Base-by-base conservation (phyloP, 1,140 invertebrate species). In the Drosophila truncata region DNA sequence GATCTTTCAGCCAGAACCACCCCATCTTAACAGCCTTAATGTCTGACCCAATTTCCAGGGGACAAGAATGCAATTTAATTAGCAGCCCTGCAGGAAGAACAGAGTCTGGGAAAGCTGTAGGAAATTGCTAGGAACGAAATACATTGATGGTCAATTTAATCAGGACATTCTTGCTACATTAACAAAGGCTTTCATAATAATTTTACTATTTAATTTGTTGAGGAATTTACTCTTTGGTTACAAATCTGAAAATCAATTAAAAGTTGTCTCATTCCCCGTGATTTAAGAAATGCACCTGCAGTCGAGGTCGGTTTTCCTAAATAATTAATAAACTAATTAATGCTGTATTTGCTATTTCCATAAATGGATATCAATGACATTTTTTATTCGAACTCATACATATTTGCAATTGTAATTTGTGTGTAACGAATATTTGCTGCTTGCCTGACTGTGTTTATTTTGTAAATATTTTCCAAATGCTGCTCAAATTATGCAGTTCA, bases 401-500 rank as follows among this genome's bases (percentile, higher is more conserved):
- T 61, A 52, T 61, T 64, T 44, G 33, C 23, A 64, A 76, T 65
- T 75, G 54, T 52, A 66, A 73, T 77, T 69, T 69, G 47, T 67
- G n/a, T 49, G 47, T 52, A 27, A 5, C 10, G 35, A 20, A n/a
- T 59, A 59, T 50, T 66, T 49, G 42, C 29, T 27, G 64, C 27
- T 31, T 31, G 47, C 35, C 27, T 52, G 35, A 33, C 29, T 13
- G 13, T 63, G 63, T 60, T 59, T 63, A 50, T 82, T 58, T 66
- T 55, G 23, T 61, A 39, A 77, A 67, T 76, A 66, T 76, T 58
- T 31, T 16, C 23, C 14, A 75, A 76, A 64, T 75, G 50, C 20
- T 66, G 63, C 29, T 49, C 27, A 66, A 78, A 57, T 78, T 78
- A 69, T 69, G 63, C 74, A 78, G 63, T 78, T 67, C 37, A 78